Conservation (phyloP, 2,113 vertebrate genomes). For the Oryzias curvinotus region DNA sequence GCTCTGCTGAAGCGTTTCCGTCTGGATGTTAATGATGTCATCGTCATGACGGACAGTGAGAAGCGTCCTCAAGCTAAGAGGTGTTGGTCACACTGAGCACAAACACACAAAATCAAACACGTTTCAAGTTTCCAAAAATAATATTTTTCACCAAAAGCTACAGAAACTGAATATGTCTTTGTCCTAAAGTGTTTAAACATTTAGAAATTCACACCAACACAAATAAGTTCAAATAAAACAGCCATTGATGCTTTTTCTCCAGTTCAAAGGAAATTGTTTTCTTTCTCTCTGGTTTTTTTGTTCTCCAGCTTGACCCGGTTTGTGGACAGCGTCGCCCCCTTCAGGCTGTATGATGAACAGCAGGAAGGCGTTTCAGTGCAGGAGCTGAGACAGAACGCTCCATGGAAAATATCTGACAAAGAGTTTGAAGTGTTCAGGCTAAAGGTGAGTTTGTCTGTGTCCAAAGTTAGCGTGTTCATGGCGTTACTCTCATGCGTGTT, state of each 20-base stretch:
- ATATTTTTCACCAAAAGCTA: too few relatives aligned
- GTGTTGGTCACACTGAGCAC: constrained; percentile 35
- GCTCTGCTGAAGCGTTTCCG: constrained; percentile 73
- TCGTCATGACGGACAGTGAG: constrained; percentile 76
- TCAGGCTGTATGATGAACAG: constrained; percentile 65
- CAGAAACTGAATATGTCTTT: too few relatives aligned
- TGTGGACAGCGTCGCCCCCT: constrained; percentile 72
- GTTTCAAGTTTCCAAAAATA: too few relatives aligned
- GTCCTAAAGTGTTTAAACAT: too few relatives aligned
- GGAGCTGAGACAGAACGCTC: constrained; percentile 36
- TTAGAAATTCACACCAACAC: too few relatives aligned
- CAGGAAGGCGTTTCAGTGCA: constrained; percentile 33
- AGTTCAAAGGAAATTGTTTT: too few relatives aligned
- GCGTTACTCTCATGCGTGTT: not conserved
- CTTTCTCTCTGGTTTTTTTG: not conserved
- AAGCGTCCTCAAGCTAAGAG: constrained; percentile 68
- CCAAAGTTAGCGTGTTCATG: not conserved
- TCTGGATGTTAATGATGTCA: constrained; percentile 74
- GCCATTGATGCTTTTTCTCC: too few relatives aligned
- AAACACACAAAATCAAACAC: not conserved
- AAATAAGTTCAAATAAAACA: too few relatives aligned
- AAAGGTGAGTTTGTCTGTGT: constrained; percentile 60
- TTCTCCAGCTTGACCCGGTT: constrained; percentile 68
- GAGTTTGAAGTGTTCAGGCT: constrained; percentile 67
- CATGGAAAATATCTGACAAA: constrained; percentile 71